These are phyloP conservation scores for Homarus gammarus DNA, from an alignment of 2,888 invertebrate species.

Conservation along the genomic window DNA sequence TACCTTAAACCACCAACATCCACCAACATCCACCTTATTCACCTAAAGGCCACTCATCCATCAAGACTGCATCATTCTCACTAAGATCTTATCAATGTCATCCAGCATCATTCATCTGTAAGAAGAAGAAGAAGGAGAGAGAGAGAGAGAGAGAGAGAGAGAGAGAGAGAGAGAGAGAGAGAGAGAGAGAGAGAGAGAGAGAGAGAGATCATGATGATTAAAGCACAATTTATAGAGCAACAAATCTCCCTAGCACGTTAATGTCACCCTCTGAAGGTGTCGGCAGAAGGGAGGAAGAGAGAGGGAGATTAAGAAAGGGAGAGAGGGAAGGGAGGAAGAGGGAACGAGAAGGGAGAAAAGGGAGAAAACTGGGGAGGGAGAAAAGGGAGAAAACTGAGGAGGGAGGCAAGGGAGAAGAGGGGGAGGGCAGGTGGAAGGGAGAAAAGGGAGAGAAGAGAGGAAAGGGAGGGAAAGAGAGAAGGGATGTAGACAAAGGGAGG, in stretches of 20 bases:
- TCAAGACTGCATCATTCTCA: too few species aligned
- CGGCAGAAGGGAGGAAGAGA: not conserved
- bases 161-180: conserved; percentile 13
- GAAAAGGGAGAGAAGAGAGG: not conserved
- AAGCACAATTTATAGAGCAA: conserved; percentile 3
- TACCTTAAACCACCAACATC: too few species aligned
- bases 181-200: not conserved
- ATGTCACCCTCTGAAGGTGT: not conserved
- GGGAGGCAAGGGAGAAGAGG: conserved; percentile 15
- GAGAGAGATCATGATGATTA: not conserved
- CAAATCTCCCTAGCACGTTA: not conserved
- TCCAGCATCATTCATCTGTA: too few species aligned
- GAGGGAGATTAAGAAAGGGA: not conserved
- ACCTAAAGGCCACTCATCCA: too few species aligned
- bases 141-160: conserved; percentile 38
- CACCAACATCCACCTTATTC: too few species aligned
- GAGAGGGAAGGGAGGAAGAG: too few species aligned
- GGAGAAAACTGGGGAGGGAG: not conserved
- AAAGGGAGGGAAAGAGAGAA: conserved; percentile 9
- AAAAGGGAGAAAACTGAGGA: not conserved
- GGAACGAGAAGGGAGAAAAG: not conserved
- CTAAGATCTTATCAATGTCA: too few species aligned
- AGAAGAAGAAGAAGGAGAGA: not conserved
- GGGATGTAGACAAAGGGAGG: not conserved
- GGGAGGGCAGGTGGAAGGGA: not conserved